Evolutionary conservation across 2,113 vertebrate genomes (phyloP), one percentile per base, ranked within the genome.

Genomic region (Calyptommatus sinebrachiatus): DNA sequence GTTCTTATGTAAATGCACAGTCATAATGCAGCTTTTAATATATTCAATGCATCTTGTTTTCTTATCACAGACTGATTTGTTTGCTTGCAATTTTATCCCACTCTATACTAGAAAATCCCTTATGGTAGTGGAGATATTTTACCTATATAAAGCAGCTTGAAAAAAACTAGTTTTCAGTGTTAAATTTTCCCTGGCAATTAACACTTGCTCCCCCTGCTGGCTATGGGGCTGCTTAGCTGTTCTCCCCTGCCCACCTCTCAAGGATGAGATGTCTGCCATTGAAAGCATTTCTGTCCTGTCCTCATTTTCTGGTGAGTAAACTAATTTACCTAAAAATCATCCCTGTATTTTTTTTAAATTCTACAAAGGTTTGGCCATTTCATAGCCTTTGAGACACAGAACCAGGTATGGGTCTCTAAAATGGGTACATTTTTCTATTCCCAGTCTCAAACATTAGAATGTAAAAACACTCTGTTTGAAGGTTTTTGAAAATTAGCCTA

Each of bases 401-500:
- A 6, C 57, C 57, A 18, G 1, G 20, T 61, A 61, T 18, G 20
- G 57, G 5, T 61, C 57, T 18, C 57, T 22, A 22, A 5, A 22
- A 61, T 22, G 5, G 21, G 57, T 5, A 61, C 21, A 61, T 6
- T 62, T n/a, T 53, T 24, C 53, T 63, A 35, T 16, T 80, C 4
- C 24, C 2, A 80, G 70, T 85, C 78, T 79, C 84, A 86, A 84
- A 75, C 68, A 70, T 53, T 78, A 76, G 74, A 83, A 3, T 86
- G 73, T 35, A 50, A 21, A 66, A 73, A 48, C 65, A 77, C 46
- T 48, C 69, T 80, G 62, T n/a, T n/a, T 67, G 72, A 62, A 29
- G 81, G 73, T 46, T 81, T 83, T 80, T 82, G 73, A 41, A 50
- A 50, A 50, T 8, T 50, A 50, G 48, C 12, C 48, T 11, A 50